Conservation (phyloP, 2,888 invertebrate species). For the Rhogogaster chlorosoma region DNA sequence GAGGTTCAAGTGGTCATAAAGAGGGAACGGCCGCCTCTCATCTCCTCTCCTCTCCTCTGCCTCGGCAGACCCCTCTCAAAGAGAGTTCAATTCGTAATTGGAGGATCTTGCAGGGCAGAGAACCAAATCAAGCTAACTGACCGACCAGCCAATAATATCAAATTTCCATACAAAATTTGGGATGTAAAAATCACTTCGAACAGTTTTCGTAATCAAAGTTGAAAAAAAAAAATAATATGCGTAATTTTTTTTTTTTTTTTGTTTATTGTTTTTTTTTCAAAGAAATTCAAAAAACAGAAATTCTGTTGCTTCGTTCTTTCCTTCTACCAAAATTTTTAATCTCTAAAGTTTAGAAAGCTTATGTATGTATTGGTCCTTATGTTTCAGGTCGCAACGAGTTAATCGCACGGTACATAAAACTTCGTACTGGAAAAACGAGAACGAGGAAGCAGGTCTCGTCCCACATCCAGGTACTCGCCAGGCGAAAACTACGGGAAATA, state of each 20-base stretch:
- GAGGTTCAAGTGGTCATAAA: slow-evolving; percentile 49
- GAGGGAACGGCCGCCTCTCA: slow-evolving; percentile 46
- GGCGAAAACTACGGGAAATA: slow-evolving; percentile 98
- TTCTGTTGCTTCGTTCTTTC: background rate
- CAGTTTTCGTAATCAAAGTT: background rate
- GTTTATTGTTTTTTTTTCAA: background rate
- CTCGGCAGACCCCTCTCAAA: slow-evolving; percentile 21
- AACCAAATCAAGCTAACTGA: slow-evolving; percentile 24
- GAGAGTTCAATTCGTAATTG: slow-evolving; percentile 38
- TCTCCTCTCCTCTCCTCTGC: slow-evolving; percentile 38
- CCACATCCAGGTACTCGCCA: slow-evolving; percentile 99
- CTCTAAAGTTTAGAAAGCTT: background rate
- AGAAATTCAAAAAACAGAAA: slow-evolving; percentile 11
- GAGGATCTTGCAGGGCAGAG: slow-evolving; percentile 26
- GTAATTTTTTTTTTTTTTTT: background rate
- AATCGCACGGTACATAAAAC: slow-evolving; percentile 99
- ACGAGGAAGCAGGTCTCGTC: slow-evolving; percentile 99
- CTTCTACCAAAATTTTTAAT: background rate
- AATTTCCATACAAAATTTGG: slow-evolving; percentile 30
- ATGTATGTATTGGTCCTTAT: slow-evolving; percentile 55
- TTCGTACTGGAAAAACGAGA: slow-evolving; percentile 99
- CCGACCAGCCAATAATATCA: slow-evolving; percentile 35
- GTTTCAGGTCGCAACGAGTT: slow-evolving; percentile 99
- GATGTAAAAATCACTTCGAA: background rate
- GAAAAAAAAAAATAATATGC: background rate